Percentiles rank a stretch among this genome's conserved stretches.
phyloP scores from a whole-genome alignment of 2,888 invertebrate genomes.

The Rhagonycha fulva region DNA sequence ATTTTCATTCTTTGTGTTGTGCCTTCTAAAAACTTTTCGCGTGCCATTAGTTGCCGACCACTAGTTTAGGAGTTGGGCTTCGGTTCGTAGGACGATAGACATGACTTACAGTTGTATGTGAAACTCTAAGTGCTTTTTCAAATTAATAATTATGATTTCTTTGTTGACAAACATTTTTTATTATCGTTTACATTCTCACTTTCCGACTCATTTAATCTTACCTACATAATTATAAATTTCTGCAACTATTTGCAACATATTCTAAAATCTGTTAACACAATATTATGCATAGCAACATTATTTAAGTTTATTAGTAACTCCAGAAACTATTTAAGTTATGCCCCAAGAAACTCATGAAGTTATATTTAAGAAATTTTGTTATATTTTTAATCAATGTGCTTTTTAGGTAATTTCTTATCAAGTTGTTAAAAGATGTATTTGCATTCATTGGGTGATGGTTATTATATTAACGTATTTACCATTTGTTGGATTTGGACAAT shows the following conservation, averaged over 20 bases:
- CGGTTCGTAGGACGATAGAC: too few species aligned
- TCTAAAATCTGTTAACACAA: neutral
- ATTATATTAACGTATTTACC: conserved; percentile 76
- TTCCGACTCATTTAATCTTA: neutral
- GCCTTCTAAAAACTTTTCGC: too few species aligned
- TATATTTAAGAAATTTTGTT: neutral
- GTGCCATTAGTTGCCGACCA: too few species aligned
- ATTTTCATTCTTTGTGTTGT: too few species aligned
- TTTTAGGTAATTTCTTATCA: conserved; percentile 80
- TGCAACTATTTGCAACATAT: neutral
- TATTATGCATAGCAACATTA: neutral
- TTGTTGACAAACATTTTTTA: too few species aligned
- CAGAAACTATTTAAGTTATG: neutral
- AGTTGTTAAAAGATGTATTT: conserved; percentile 71
- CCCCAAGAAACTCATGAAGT: neutral
- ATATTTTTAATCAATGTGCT: conserved; percentile 10
- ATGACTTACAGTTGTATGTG: too few species aligned
- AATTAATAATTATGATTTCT: too few species aligned
- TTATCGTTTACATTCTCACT: neutral
- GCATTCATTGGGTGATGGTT: conserved; percentile 71
- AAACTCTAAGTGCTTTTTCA: too few species aligned
- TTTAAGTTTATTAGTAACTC: neutral
- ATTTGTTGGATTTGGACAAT: conserved; percentile 73
- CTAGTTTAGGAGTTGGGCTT: too few species aligned
- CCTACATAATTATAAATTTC: neutral